Base-by-base conservation (phyloP, 1,140 invertebrate species). In the Drosophila albomicans region DNA sequence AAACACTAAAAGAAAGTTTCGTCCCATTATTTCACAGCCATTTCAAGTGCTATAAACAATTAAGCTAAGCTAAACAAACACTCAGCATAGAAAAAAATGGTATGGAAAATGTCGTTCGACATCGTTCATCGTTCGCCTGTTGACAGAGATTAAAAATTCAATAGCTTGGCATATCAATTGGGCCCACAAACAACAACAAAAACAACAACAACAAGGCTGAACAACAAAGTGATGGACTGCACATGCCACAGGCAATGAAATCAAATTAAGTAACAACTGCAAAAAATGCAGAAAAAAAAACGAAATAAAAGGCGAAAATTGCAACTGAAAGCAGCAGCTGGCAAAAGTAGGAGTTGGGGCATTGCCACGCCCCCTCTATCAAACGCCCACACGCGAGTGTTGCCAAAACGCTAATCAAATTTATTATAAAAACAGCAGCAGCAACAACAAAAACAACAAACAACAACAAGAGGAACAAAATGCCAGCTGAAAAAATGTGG, bases 381-480 rank as follows among this genome's bases (percentile, higher is more conserved):
- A 38, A 57, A 62, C 54, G 46, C 68, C 52, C 30, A 35, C 49
- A 51, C 38, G 58, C 52, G 45, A 63, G 25, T 28, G 68, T 70
- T 75, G 79, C 63, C 10, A 48, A 25, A 80, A 77, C 61, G 52
- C 85, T 89, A 88, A 88, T 85, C 85, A 85, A 89, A 85, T 88
- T 88, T 84, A 79, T 11, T 35, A 67, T 61, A 79, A 79, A 78
- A 49, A 41, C 25, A 62, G 15, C 13, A 61, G 30, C 35, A 63
- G 46, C 43, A 70, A 46, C 43, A 70, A 57, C 30, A 48, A 71
- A 61, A 75, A 13, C n/a, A 43, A n/a, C 38, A 61, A 63, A 63
- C 16, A 52, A 54, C 8, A 61, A 38, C 35, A 63, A 58, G 41
- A 70, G 43, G 43, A 70, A 57, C 30, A 48, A 71, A 61, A 75